Base-by-base conservation (phyloP, 2,888 invertebrate species). In the Acleris laterana region DNA sequence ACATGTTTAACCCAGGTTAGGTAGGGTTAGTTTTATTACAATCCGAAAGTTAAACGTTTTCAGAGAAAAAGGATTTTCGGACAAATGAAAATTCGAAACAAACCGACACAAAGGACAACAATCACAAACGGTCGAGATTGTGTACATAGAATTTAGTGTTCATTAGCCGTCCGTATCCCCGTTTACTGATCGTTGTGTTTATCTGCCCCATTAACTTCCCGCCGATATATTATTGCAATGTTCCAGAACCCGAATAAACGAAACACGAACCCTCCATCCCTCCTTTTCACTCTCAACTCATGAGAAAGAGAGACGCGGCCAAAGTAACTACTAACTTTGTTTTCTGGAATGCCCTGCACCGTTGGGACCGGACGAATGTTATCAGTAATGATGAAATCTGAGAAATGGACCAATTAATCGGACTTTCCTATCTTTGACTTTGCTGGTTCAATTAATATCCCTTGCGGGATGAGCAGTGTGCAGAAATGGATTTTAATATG, bases 121-220 rank as follows among this genome's bases (percentile, higher is more conserved):
- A 60, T 55, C 64, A 44, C 55, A 44, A 56, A 28, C 44, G 51
- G 46, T 17, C 50, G 38, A 66, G 66, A 62, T 66, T 62, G 51
- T 56, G 50, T 32, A 62, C 61, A 51, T 56, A 38, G 51, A 57
- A 62, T 62, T 62, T 66, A 66, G 65, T 65, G 65, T 62, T 62
- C 61, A 66, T 66, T 66, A 62, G 57, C 32, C 51, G 57, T 20
- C 57, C 65, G 65, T 62, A 66, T 62, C 57, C 66, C 55, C 51
- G 66, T 66, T 52, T 62, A 66, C 72, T 82, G 82, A 83, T 85
- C 78, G 75, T 68, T 74, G 67, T 74, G 68, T 75, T 80, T 79
- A 79, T 82, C 77, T 81, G 71, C 74, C 72, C 77, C 73, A 81
- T 81, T 81, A 79, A 74, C 74, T 74, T 75, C 74, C 72, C 67